Base-by-base conservation (phyloP, 2,113 vertebrate genomes). In the Odobenus rosmarus region DNA sequence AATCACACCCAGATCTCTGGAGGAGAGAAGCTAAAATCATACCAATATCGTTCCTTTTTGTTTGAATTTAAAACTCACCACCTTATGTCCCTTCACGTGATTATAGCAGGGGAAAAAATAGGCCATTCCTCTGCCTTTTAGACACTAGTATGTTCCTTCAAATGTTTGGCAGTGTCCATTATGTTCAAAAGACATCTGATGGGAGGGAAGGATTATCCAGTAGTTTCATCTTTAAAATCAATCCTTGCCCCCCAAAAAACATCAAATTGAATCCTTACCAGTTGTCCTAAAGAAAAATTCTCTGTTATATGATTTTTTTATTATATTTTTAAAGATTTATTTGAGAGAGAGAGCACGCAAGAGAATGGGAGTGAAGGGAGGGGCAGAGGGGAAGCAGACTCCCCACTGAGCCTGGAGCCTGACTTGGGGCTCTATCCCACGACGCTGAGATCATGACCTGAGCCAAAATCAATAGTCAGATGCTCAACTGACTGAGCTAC, bases 61-160 rank as follows among this genome's bases (percentile, higher is more conserved):
- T 90, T 76, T 88, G 46, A 85, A 86, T 90, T 92, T 88, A 90
- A 93, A 89, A 57, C 49, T 95, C 18, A 51, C 74, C 81, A 84
- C 69, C 55, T 4, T 81, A 0, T 42, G 64, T 57, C 93, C 57
- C 59, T 71, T 93, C 12, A 64, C 46, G 15, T 90, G 57, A 89
- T 39, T 31, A 28, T n/a, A 61, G 46, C 72, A 74, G 14, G 14
- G 53, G 82, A 55, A 82, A 84, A 89, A 86, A 33, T 2, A 82
- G 61, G 42, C 62, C 28, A 4, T 53, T 74, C 80, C 62, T 89
- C 51, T 87, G 36, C 80, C 33, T 74, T 39, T 81, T 36, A 80
- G 36, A 57, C 33, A 64, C 69, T 71, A 15, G 15, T 23, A 3
- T 77, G 28, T 88, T 71, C 81, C 67, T 61, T 62, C 28, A 12